Percentiles rank a stretch among this genome's conserved stretches.
Conservation (phyloP, 1,140 invertebrate genomes). For the Gryllus bimaculatus region DNA sequence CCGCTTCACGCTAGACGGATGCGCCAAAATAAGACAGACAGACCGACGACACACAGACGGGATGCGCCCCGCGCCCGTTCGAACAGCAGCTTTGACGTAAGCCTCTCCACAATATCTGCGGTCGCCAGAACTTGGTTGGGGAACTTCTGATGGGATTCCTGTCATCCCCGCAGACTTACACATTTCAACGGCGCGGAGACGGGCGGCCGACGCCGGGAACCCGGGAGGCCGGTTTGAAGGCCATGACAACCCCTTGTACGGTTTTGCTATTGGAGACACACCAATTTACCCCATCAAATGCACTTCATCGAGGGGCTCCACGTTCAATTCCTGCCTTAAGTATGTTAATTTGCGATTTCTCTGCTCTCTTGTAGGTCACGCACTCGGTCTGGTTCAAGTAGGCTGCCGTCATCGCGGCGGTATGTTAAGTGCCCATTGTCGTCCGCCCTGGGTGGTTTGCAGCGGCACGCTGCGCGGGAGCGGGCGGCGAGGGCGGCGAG, state of each 20-base stretch:
- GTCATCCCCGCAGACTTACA: not conserved
- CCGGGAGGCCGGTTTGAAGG: not conserved
- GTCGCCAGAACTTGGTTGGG: not conserved
- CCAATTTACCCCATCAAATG: not conserved
- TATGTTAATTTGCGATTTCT: slow-evolving; percentile 5
- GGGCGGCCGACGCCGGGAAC: no score
- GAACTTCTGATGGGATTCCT: slow-evolving; percentile 3
- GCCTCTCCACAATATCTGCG: not conserved
- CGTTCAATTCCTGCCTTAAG: not conserved
- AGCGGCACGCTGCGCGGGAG: no score
- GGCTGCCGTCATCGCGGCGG: not conserved
- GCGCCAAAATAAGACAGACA: not conserved
- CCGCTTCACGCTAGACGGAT: not conserved
- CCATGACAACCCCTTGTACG: not conserved
- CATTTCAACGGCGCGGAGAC: not conserved
- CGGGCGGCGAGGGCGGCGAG: no score
- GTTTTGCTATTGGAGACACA: not conserved
- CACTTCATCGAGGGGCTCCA: not conserved
- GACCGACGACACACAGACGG: not conserved
- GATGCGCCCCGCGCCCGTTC: no score
- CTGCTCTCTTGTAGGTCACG: not conserved
- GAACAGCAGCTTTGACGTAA: not conserved
- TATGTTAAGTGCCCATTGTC: not conserved
- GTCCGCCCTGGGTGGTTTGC: not conserved
- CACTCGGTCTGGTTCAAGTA: not conserved